Conservation (phyloP, 1,140 invertebrate genomes). For the Lysiphlebus fabarum region DNA sequence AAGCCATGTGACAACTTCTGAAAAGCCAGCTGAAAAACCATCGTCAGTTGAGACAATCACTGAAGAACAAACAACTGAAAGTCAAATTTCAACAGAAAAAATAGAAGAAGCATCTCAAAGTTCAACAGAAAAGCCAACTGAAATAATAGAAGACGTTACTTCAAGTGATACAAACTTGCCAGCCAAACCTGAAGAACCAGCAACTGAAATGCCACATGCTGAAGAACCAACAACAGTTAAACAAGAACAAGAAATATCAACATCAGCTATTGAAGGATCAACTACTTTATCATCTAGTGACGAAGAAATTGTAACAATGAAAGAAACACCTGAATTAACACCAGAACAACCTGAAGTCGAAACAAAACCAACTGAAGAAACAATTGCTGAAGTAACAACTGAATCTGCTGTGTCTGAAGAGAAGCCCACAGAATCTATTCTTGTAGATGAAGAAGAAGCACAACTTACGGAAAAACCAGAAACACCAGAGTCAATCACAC, state of each 20-base stretch:
- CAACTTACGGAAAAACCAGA: constrained; percentile 2
- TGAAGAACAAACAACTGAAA: constrained; percentile 24
- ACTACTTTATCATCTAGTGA: constrained; percentile 17
- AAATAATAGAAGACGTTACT: constrained; percentile 24
- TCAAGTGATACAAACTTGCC: too few relatives aligned
- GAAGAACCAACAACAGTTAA: constrained; percentile 14
- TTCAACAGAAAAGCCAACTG: constrained; percentile 24
- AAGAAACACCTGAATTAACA: constrained; percentile 21
- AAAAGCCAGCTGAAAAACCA: constrained; percentile 9
- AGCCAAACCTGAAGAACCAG: constrained; percentile 8
- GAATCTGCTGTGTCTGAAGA: constrained; percentile 1
- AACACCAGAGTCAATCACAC: neutral
- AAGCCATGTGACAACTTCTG: constrained; percentile 8
- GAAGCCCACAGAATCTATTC: neutral
- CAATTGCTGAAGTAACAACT: constrained; percentile 25
- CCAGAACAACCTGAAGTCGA: neutral
- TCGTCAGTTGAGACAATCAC: constrained; percentile 22
- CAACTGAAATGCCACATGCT: constrained; percentile 8
- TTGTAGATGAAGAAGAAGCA: constrained; percentile 9
- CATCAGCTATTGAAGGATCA: constrained; percentile 20
- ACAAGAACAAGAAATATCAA: constrained; percentile 12
- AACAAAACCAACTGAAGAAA: constrained; percentile 20
- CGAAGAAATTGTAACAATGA: constrained; percentile 19
- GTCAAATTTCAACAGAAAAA: constrained; percentile 18
- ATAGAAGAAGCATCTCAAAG: constrained; percentile 9